These are phyloP conservation scores for Elaeidobius kamerunicus DNA, from an alignment of 2,888 invertebrate species.

Conservation along the genomic window DNA sequence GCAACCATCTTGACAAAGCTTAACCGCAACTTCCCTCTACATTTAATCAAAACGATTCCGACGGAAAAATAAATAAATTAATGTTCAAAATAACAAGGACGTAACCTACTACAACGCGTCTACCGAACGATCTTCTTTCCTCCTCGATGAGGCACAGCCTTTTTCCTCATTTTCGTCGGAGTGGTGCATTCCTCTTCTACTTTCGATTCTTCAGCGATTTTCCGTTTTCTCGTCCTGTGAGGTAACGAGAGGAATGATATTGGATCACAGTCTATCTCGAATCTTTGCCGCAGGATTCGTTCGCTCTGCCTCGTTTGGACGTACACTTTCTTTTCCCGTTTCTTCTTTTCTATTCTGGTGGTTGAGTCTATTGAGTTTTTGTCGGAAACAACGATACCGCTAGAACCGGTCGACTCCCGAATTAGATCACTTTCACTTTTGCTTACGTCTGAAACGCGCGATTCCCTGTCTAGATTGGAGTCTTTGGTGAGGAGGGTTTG, in stretches of 20 bases:
- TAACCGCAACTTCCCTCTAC: too few species aligned
- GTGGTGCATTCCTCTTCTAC: conserved; percentile 34
- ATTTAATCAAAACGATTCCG: too few species aligned
- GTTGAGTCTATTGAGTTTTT: conserved; percentile 34
- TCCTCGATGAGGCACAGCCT: conserved; percentile 31
- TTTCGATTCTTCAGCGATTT: conserved; percentile 36
- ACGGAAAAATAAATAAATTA: conserved; percentile 13
- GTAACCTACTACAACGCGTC: conserved; percentile 6
- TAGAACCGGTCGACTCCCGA: conserved; percentile 42
- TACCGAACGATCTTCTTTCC: conserved; percentile 31
- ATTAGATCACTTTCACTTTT: conserved; percentile 29
- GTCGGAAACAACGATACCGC: conserved; percentile 43
- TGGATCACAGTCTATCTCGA: conserved; percentile 44
- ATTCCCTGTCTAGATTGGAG: conserved; percentile 6
- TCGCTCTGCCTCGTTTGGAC: conserved; percentile 46
- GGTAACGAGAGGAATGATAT: conserved; percentile 37
- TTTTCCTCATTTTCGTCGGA: conserved; percentile 43
- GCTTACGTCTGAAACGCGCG: conserved; percentile 15
- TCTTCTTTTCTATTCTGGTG: conserved; percentile 34
- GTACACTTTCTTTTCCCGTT: conserved; percentile 37
- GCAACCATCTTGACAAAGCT: too few species aligned
- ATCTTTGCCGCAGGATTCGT: conserved; percentile 42
- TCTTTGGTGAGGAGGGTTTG: conserved; percentile 11
- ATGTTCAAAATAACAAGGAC: conserved; percentile 2
- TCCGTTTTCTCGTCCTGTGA: conserved; percentile 36